A percentile compares a stretch with the other conserved stretches of the same genome.
Conservation (phyloP, 2,888 invertebrate species). For the Macrosiphum euphorbiae region DNA sequence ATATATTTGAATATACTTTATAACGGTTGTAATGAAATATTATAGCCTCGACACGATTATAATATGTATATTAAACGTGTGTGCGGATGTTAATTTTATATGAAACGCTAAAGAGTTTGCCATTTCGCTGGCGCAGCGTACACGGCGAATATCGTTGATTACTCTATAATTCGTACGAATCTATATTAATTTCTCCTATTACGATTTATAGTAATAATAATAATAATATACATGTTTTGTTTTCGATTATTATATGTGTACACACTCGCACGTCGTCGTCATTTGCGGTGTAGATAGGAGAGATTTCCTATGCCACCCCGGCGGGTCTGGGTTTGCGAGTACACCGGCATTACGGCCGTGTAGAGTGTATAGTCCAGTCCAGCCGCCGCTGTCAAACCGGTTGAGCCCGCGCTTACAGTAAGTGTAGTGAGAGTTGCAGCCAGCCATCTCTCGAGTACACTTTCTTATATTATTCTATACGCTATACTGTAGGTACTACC, state of each 20-base stretch:
- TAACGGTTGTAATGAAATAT: slow-evolving; percentile 17
- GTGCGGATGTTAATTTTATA: background rate
- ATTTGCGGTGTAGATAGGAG: slow-evolving; percentile 29
- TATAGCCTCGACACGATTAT: background rate
- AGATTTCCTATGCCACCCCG: slow-evolving; percentile 57
- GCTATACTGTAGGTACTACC: background rate
- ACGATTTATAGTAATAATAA: slow-evolving; percentile 48
- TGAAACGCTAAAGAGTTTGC: background rate
- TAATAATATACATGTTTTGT: slow-evolving; percentile 35
- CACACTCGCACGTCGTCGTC: slow-evolving; percentile 1
- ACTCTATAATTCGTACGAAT: slow-evolving; percentile 37
- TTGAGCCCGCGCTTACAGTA: slow-evolving; percentile 39
- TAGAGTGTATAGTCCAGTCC: background rate
- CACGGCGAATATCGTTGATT: background rate
- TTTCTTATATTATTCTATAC: slow-evolving; percentile 35
- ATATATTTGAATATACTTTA: background rate
- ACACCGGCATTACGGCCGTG: background rate
- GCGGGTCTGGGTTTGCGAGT: slow-evolving; percentile 39
- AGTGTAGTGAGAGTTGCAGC: slow-evolving; percentile 49
- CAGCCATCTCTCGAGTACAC: slow-evolving; percentile 36
- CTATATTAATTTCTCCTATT: slow-evolving; percentile 56
- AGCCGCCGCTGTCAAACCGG: slow-evolving; percentile 49
- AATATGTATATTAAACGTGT: background rate
- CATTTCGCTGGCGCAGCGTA: background rate
- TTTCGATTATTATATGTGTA: slow-evolving; percentile 49